These are phyloP conservation scores for Drosophila lowei DNA, from an alignment of 1,140 invertebrate genomes.

Conservation along the genomic window DNA sequence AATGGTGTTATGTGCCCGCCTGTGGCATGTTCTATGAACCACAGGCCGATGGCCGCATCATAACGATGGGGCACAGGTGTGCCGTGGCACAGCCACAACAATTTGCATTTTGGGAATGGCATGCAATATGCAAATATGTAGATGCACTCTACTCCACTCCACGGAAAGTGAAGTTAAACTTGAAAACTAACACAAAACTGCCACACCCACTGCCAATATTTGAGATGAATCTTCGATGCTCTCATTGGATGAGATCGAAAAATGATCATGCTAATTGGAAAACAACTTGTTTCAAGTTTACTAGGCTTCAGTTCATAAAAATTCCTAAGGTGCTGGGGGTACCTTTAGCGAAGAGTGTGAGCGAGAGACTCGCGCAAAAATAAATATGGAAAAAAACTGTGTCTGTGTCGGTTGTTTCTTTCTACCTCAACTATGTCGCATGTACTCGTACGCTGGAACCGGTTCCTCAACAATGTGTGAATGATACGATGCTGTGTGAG, in stretches of 20 bases:
- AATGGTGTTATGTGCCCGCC: conserved; percentile 22
- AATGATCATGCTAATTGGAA: conserved; percentile 35
- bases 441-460: conserved; percentile 54
- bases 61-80: conserved; percentile 25
- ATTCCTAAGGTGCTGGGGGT: conserved; percentile 48
- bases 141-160: conserved; percentile 12
- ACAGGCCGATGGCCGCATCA: background rate
- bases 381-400: conserved; percentile 28
- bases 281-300: conserved; percentile 57
- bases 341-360: conserved; percentile 26
- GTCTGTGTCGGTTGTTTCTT: conserved; percentile 29
- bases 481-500: conserved; percentile 63
- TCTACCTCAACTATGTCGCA: conserved; percentile 62
- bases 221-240: conserved; percentile 19
- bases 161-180: conserved; percentile 59
- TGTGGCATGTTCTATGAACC: conserved; percentile 22
- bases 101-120: background rate
- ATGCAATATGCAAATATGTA: conserved; percentile 29
- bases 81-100: conserved; percentile 4
- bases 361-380: conserved; percentile 21
- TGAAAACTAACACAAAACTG: conserved; percentile 1
- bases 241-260: conserved; percentile 10
- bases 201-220: conserved; percentile 35
- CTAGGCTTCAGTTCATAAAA: conserved; percentile 35
- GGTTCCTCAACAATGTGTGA: conserved; percentile 50